Conservation (phyloP, 2,888 invertebrate genomes). For the Eudasyphora cyanicolor region DNA sequence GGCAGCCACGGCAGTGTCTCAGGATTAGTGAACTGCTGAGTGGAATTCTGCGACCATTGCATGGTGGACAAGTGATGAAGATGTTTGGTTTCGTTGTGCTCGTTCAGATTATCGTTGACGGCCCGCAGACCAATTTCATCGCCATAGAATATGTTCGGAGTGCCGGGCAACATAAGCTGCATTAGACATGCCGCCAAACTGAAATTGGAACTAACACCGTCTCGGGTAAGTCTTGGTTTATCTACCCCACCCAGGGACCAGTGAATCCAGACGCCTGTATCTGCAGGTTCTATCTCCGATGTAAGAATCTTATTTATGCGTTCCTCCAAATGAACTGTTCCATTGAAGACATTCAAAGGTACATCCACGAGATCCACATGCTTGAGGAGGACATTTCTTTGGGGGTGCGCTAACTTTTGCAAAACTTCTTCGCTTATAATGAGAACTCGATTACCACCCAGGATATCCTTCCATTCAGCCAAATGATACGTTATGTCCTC, state of each 20-base stretch:
- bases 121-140: slow-evolving; percentile 91
- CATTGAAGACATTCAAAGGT: slow-evolving; percentile 83
- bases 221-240: slow-evolving; percentile 81
- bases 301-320: slow-evolving; percentile 83
- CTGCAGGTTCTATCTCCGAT: slow-evolving; percentile 82
- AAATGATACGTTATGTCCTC: slow-evolving; percentile 82
- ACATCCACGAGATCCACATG: slow-evolving; percentile 88
- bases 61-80: slow-evolving; percentile 87
- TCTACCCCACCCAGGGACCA: slow-evolving; percentile 88
- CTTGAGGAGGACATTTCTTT: slow-evolving; percentile 83
- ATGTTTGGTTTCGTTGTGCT: slow-evolving; percentile 83
- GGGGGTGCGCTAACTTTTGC: slow-evolving; percentile 79
- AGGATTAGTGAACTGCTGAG: slow-evolving; percentile 80
- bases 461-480: slow-evolving; percentile 85
- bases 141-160: slow-evolving; percentile 93
- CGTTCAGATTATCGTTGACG: slow-evolving; percentile 81
- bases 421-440: slow-evolving; percentile 85
- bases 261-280: slow-evolving; percentile 88
- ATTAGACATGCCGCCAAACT: slow-evolving; percentile 87
- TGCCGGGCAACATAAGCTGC: slow-evolving; percentile 91
- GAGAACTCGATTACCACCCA: slow-evolving; percentile 84
- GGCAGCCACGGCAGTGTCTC: slow-evolving; percentile 85
- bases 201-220: slow-evolving; percentile 82
- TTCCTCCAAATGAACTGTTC: slow-evolving; percentile 82
- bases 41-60: slow-evolving; percentile 82